Evolutionary conservation across 1,140 invertebrate genomes (phyloP), one percentile per base, ranked within the genome.

Genomic region (Palaemon carinicauda): DNA sequence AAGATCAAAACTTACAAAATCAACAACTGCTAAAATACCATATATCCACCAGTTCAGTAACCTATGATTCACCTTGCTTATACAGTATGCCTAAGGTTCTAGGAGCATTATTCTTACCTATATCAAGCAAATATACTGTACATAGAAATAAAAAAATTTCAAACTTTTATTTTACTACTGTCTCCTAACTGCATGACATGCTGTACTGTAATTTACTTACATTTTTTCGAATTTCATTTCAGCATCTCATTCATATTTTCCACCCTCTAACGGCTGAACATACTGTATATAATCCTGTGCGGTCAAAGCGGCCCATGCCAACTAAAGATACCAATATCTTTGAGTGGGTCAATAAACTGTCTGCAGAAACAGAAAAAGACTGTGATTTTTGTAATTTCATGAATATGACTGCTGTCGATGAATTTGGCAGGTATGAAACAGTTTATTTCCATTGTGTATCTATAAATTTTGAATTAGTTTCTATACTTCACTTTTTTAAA

Each of bases 241-340:
- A 81, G 80, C 80, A 81, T 51, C 19, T 81, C 31, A 81, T 81
- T 51, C 80, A 81, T 27, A 60, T 81, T 56, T 81, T 81, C 60
- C 56, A 81, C 27, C 80, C 80, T 21, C 80, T 81, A 41, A 81
- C 80, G 15, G 50, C 80, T 17, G 80, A 81, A 24, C 80, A 81
- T 17, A 56, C 56, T 14, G 80, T 82, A 19, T 73, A 73, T 87
- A 92, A 92, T 87, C 91, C 91, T 54, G 86, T 92, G 0, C 89
- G 92, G 54, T 90, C 91, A 27, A 92, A 91, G 87, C 89, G 92
- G 21, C 92, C 92, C 24, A 54, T 78, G 77, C 77, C 73, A 31
- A 10, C 2, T 1, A 17, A 52, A n/a, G 17, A 71, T 21, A 71
- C 41, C n/a, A 53, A 56, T 29, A 51, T 82, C n/a, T 81, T 24